Evolutionary conservation across 2,113 vertebrate genomes (phyloP), one percentile per base, ranked within the genome.

Genomic region (Psilopogon haemacephalus): DNA sequence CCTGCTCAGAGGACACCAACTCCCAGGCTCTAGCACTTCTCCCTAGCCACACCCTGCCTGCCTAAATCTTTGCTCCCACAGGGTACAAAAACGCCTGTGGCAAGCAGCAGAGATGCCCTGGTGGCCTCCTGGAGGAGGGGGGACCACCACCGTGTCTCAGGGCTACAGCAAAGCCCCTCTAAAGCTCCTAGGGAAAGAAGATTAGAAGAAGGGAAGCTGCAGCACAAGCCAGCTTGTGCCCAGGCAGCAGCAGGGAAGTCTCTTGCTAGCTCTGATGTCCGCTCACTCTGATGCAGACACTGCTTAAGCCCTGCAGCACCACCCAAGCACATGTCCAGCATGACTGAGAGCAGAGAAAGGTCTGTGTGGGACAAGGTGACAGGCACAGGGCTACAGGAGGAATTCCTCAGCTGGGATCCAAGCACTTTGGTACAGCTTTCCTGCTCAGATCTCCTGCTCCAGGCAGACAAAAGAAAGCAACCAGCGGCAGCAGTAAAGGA

Each of bases 391-490:
- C 54, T 37, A 8, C 48, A 11, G 8, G 30, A 88, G 52, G 56
- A 71, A 59, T 75, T 92, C 48, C 44, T 38, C 11, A 78, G 44
- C 27, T 75, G 60, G 79, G 80, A 89, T 56, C 55, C 38, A 58
- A 85, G 65, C 42, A 46, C 81, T 86, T 78, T 18, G 23, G 19
- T 77, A 65, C 4, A 58, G 90, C 59, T 88, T 76, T 84, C 82
- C 74, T 2, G 1, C 76, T 28, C 1, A 0, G 26, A 28, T 88
- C 84, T 93, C 85, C 77, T 78, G 27, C 78, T 84, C 27, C 77
- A 73, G 44, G 28, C 80, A 90, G 64, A 23, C 19, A 58, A 62
- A 73, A 86, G 16, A 86, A 88, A 94, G 40, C n/a, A 75, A 79
- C n/a, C 30, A 79, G 65, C 15, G 83, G 35, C 42, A 60, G 65